Base-by-base conservation (phyloP, 1,140 invertebrate genomes). In the Lineus longissimus region DNA sequence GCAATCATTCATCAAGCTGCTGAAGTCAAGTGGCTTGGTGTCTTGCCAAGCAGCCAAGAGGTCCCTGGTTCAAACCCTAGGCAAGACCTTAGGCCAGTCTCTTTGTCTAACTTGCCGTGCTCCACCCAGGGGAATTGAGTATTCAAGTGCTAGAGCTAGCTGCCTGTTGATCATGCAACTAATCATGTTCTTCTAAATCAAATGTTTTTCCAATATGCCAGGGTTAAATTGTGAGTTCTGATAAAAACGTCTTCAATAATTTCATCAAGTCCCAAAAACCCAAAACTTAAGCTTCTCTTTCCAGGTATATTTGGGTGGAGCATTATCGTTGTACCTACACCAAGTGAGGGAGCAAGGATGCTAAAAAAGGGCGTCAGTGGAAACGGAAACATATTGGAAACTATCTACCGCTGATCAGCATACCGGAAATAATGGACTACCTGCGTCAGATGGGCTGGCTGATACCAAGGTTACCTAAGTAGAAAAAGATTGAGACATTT, bases 251-350 rank as follows among this genome's bases (percentile, higher is more conserved):
- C n/a, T n/a, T 43, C n/a, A 43, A 43, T n/a, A 43, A 13, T 43
- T 43, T n/a, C n/a, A 11, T 43, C 11, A 43, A n/a, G 11, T 55
- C 11, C 13, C 15, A 13, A 55, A 11, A 15, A 55, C 13, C 22
- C 11, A 17, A 17, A 17, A 55, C 11, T 15, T 33, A 27, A 54
- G 47, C 17, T 51, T 22, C 43, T n/a, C 9, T 11, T 36, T 30
- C 17, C 55, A 79, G 77, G 62, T 79, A 64, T 67, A 68, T 80
- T 9, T 55, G 77, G 61, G 72, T 70, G 9, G 76, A 80, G 61
- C 76, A 79, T 61, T 81, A 77, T 60, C 65, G 70, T 23, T 81
- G 80, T 57, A 62, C 22, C 23, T 81, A 58, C 62, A 74, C 78
- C 57, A 77, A 78, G 55, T 65, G 79, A 23, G 72, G 73, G 41